Evolutionary conservation across 2,797 vertebrate species (phyloP), one percentile per base, ranked within the genome.

Genomic region (Eidolon dupreanum): DNA sequence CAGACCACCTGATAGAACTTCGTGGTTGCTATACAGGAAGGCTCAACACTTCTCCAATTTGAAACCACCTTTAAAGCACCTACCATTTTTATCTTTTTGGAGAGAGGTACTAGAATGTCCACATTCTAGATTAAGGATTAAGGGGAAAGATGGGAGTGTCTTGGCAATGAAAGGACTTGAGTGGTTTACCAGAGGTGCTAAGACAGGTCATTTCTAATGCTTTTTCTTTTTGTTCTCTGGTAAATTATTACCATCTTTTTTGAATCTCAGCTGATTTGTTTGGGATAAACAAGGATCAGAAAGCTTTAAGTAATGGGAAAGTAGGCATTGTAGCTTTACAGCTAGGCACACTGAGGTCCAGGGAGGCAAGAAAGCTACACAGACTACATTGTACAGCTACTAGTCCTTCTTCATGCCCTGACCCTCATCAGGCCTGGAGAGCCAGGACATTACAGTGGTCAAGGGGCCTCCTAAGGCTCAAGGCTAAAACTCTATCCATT

Each of bases 361-460:
- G 6, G 15, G 43, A 79, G 31, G 51, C 82, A 70, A 93, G 22
- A 16, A 88, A 70, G 26, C 71, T 87, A 7, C 3, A 8, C 8
- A 15, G 82, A 11, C 11, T n/a, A 49, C 13, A 31, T n/a, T 0
- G 0, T 1, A 24, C 10, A 24, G 17, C 8, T 11, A 17, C 28
- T 2, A 2, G n/a, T 6, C 11, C 12, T 33, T 66, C 28, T 57
- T 43, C 6, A 11, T 5, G 7, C 20, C 57, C 65, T 24, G 13
- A 55, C 8, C 20, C 63, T n/a, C 74, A 36, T 59, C 2, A 88
- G 46, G 26, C 22, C 65, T 46, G 31, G 57, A 61, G 43, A 59
- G 13, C 9, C 33, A 77, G 65, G 66, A 15, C 0, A 0, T 3
- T 6, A 1, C 12, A 11, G 11, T 24, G 65, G 53, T 61, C 43